A percentile compares a stretch with the other conserved stretches of the same genome.
phyloP scores from a whole-genome alignment of 2,113 vertebrate species.

The Odocoileus hemionus region DNA sequence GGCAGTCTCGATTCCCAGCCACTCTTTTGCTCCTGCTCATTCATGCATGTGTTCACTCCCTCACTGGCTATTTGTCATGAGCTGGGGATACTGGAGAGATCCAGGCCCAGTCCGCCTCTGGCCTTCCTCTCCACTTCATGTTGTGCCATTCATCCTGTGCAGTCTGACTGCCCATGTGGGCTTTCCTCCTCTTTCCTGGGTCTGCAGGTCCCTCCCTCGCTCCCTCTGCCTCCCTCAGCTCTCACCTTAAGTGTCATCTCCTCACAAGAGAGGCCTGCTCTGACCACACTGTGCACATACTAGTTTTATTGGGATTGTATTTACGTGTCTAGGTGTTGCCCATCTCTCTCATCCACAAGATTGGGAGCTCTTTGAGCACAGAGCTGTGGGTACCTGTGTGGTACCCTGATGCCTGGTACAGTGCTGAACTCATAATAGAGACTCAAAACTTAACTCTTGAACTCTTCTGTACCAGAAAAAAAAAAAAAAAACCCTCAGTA shows the following conservation, averaged over 20 bases:
- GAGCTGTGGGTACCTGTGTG: background rate
- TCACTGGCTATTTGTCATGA: background rate
- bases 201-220: background rate
- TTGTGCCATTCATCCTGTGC: background rate
- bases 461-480: background rate
- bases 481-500: background rate
- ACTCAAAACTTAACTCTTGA: constrained; percentile 4
- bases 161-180: background rate
- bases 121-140: background rate
- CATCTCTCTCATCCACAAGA: background rate
- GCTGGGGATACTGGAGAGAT: background rate
- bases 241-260: background rate
- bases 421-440: background rate
- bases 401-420: background rate
- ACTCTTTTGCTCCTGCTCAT: background rate
- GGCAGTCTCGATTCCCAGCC: background rate
- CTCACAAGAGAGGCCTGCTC: background rate
- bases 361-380: background rate
- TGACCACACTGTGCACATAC: background rate
- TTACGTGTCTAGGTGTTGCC: background rate
- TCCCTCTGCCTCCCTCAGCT: background rate
- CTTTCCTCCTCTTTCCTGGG: background rate
- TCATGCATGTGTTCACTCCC: background rate
- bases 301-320: background rate
- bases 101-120: background rate